phyloP scores from a whole-genome alignment of 2,888 invertebrate species.

The Sesia apiformis region DNA sequence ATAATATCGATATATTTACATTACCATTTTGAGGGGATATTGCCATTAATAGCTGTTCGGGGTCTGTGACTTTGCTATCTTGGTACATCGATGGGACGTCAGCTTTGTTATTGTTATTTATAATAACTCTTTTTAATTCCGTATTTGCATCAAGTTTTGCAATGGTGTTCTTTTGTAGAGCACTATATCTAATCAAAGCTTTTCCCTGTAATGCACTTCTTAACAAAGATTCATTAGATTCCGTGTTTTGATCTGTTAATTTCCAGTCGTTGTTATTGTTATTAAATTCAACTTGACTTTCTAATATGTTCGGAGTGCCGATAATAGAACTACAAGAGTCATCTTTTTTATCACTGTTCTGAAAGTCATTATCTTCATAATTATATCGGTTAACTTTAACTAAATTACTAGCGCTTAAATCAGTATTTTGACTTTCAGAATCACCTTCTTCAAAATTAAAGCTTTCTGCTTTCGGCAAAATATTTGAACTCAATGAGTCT shows the following conservation, averaged over 20 bases:
- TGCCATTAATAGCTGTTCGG: slow-evolving; percentile 50
- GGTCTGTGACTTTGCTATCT: slow-evolving; percentile 48
- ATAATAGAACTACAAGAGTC: slow-evolving; percentile 55
- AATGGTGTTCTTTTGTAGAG: slow-evolving; percentile 67
- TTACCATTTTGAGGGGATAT: slow-evolving; percentile 53
- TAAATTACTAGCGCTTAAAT: slow-evolving; percentile 77
- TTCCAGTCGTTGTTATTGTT: slow-evolving; percentile 90
- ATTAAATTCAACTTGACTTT: slow-evolving; percentile 71
- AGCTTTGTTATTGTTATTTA: slow-evolving; percentile 64
- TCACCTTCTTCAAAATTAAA: slow-evolving; percentile 87
- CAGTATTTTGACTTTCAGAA: slow-evolving; percentile 83
- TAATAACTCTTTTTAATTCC: slow-evolving; percentile 55
- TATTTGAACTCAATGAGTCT: slow-evolving; percentile 62
- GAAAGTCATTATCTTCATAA: slow-evolving; percentile 57
- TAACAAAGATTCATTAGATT: slow-evolving; percentile 82
- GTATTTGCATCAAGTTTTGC: slow-evolving; percentile 51
- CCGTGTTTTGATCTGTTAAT: slow-evolving; percentile 81
- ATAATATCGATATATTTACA: slow-evolving; percentile 63
- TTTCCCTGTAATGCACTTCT: slow-evolving; percentile 90
- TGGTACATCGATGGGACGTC: slow-evolving; percentile 74
- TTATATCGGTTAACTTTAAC: slow-evolving; percentile 60
- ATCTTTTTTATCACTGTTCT: slow-evolving; percentile 56
- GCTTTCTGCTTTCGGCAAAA: slow-evolving; percentile 80
- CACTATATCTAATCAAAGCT: slow-evolving; percentile 74
- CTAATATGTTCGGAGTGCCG: slow-evolving; percentile 69